Evolutionary conservation across 2,888 invertebrate genomes (phyloP).

Genomic region (Lacanobia oleracea): DNA sequence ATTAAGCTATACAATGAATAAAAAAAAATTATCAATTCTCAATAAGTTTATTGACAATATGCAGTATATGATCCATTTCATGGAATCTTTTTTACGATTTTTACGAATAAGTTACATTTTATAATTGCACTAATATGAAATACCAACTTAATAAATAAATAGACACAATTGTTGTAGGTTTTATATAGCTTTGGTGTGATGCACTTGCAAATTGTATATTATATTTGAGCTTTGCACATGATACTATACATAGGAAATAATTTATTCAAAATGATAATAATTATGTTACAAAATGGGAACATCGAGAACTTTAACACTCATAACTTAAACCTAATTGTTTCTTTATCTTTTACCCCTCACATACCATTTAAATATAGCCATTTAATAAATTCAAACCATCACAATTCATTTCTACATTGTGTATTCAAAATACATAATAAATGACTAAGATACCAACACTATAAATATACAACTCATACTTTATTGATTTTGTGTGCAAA

Average conservation of each 20-base stretch:
- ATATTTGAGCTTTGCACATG: constrained; percentile 50
- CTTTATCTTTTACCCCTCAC: constrained; percentile 43
- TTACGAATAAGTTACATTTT: constrained; percentile 31
- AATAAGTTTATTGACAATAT: constrained; percentile 57
- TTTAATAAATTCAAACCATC: constrained; percentile 47
- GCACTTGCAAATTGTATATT: constrained; percentile 23
- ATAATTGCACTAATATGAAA: constrained; percentile 52
- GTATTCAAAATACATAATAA: constrained; percentile 59
- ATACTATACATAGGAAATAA: constrained; percentile 41
- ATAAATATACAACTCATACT: constrained; percentile 34
- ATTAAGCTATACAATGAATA: constrained; percentile 23
- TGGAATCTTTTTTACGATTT: constrained; percentile 50
- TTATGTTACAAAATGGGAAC: constrained; percentile 27
- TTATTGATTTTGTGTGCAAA: constrained; percentile 52
- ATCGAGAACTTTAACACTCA: constrained; percentile 42
- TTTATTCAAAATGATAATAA: constrained; percentile 34
- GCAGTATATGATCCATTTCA: constrained; percentile 53
- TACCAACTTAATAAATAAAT: constrained; percentile 48
- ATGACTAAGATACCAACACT: constrained; percentile 37
- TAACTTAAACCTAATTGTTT: constrained; percentile 50
- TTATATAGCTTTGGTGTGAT: constrained; percentile 56
- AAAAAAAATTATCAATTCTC: constrained; percentile 41
- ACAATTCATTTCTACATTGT: constrained; percentile 54
- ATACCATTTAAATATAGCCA: constrained; percentile 44
- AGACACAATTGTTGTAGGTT: constrained; percentile 23